Percentiles rank a stretch among this genome's conserved stretches.
Conservation (phyloP, 1,140 invertebrate species). For the Pogonus chalceus region DNA sequence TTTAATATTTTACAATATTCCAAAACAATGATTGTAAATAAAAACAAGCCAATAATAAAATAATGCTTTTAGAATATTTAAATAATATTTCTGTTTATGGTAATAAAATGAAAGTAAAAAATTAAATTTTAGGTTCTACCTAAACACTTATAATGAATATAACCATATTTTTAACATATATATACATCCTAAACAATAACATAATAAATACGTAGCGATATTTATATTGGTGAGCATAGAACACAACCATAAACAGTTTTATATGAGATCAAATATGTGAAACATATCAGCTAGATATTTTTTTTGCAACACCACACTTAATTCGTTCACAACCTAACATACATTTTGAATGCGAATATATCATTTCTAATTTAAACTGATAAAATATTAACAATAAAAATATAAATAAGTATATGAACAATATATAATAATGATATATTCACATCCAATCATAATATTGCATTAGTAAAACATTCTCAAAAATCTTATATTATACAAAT, state of each 20-base stretch:
- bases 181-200: constrained; percentile 1
- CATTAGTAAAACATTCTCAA: constrained; percentile 4
- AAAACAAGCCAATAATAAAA: neutral
- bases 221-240: constrained; percentile 6
- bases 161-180: constrained; percentile 1
- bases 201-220: constrained; percentile 6
- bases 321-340: neutral
- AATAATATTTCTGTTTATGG: neutral
- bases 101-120: neutral
- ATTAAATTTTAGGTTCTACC: neutral
- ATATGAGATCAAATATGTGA: constrained; percentile 2
- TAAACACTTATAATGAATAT: neutral
- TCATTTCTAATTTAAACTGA: neutral
- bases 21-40: too few species aligned
- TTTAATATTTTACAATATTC: too few species aligned
- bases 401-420: neutral
- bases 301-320: neutral
- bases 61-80: constrained; percentile 1
- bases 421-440: neutral
- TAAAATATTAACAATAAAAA: too few species aligned
- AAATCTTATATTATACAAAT: neutral
- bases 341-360: neutral
- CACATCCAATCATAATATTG: neutral
- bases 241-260: constrained; percentile 4
- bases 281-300: neutral